These are phyloP conservation scores for Brachyopa scutellaris DNA, from an alignment of 2,888 invertebrate species.

Conservation along the genomic window DNA sequence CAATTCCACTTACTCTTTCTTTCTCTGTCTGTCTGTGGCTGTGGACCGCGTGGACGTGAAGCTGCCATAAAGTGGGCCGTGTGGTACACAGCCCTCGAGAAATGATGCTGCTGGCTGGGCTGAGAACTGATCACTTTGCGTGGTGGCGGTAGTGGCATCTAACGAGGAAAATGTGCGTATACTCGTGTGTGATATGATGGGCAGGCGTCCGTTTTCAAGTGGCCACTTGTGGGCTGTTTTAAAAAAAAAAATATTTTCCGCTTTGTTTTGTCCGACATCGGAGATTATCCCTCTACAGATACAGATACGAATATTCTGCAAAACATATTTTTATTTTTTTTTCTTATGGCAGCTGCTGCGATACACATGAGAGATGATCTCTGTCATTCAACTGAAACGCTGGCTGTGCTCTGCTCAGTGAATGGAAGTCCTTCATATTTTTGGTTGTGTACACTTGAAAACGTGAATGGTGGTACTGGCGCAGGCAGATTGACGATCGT, in stretches of 20 bases:
- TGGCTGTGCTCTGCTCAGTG: conserved; percentile 28
- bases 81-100: conserved; percentile 43
- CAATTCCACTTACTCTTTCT: conserved; percentile 22
- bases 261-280: conserved; percentile 33
- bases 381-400: conserved; percentile 49
- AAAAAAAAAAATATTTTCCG: too few species aligned
- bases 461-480: background rate
- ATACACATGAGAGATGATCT: conserved; percentile 55
- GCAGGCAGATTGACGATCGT: conserved; percentile 53
- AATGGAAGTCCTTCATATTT: conserved; percentile 68
- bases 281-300: conserved; percentile 24
- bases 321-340: conserved; percentile 22
- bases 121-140: conserved; percentile 64
- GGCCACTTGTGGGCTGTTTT: conserved; percentile 62
- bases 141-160: conserved; percentile 46
- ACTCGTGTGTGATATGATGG: conserved; percentile 40
- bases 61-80: conserved; percentile 31
- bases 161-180: conserved; percentile 53
- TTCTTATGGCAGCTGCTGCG: conserved; percentile 35
- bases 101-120: conserved; percentile 22
- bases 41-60: too few species aligned
- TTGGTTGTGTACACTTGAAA: conserved; percentile 32
- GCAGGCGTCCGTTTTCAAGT: conserved; percentile 68
- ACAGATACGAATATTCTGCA: conserved; percentile 42
- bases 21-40: background rate